Evolutionary conservation across 2,797 vertebrate species (phyloP).

Genomic region (Xyrichtys novacula): DNA sequence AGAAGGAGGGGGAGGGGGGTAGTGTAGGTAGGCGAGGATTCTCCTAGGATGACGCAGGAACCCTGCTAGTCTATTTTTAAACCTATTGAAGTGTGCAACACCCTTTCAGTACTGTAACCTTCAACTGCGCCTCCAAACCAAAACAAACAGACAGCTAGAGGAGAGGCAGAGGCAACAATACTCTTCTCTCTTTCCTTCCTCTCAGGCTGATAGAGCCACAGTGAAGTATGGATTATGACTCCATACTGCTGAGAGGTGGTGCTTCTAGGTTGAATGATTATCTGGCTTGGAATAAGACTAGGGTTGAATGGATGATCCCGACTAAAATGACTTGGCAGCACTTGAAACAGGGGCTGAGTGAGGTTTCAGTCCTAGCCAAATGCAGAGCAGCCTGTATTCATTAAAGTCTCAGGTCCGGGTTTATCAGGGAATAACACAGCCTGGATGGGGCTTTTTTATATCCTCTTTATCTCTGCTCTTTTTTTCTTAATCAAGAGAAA

Average conservation of each 20-base stretch:
- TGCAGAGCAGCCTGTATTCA: constrained; percentile 69
- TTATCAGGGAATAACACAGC: constrained; percentile 71
- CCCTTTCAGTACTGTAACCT: constrained; percentile 73
- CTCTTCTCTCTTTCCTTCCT: constrained; percentile 22
- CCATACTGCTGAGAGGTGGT: constrained; percentile 55
- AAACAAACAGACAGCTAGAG: constrained; percentile 67
- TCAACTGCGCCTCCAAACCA: constrained; percentile 66
- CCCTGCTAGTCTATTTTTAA: constrained; percentile 81
- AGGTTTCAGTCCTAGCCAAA: constrained; percentile 67
- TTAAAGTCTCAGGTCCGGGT: constrained; percentile 70
- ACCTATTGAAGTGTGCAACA: constrained; percentile 74
- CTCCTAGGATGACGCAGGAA: constrained; percentile 80
- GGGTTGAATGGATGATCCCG: constrained; percentile 71
- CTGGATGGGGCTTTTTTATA: constrained; percentile 50
- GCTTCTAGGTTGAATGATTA: constrained; percentile 67
- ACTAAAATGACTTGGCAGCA: constrained; percentile 81
- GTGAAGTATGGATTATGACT: constrained; percentile 70
- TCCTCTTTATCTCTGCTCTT: constrained; percentile 54
- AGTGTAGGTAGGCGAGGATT: constrained; percentile 70
- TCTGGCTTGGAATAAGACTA: constrained; percentile 69
- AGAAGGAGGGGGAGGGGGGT: constrained; percentile 20
- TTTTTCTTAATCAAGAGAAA: constrained; percentile 50
- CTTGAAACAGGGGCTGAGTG: constrained; percentile 71
- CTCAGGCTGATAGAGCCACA: constrained; percentile 31
- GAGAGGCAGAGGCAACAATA: constrained; percentile 20